Evolutionary conservation across 2,113 vertebrate genomes (phyloP), one percentile per base, ranked within the genome.

Genomic region (Pimephales promelas): DNA sequence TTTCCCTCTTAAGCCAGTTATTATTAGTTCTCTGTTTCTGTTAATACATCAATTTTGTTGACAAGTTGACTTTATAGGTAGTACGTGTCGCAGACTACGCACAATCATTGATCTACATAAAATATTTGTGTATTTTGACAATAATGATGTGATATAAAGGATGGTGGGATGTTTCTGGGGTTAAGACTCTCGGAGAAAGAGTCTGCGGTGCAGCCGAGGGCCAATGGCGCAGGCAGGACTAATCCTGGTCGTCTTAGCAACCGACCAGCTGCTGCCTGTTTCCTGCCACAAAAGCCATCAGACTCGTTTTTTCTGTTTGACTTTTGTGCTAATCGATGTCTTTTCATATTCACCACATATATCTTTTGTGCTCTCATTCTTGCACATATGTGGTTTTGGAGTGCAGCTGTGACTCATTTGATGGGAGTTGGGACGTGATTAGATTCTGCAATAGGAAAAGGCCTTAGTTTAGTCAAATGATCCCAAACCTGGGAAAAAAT

Each of bases 211-310:
- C 10, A 59, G 82, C 64, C 20, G 2, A 86, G 80, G 74, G 54
- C 74, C 59, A 86, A 40, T 83, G 80, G 83, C 80, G 70, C 70
- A 74, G 34, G 70, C 70, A 74, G 34, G 68, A 83, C 89, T 89
- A 86, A 86, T 87, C 62, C 54, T n/a, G 1, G 31, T 89, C 66
- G 34, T 87, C 88, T 84, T 31, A 80, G 83, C 43, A 86, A 91
- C 89, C 81, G 56, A 66, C 57, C 11, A 74, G 34, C 79, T 84
- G 82, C 45, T 78, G 24, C 86, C 66, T 71, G 3, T 85, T 18
- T 28, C 45, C n/a, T n/a, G 52, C 31, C 18, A 26, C 45, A 45
- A 78, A 74, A 81, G 52, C 54, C 18, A 57, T 61, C 78, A 78
- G 54, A 78, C 18, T 11, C 61, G n/a, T 2, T 22, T 22, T 79